These are phyloP conservation scores for Synanthedon tipuliformis DNA, from an alignment of 2,888 invertebrate genomes.

Conservation along the genomic window DNA sequence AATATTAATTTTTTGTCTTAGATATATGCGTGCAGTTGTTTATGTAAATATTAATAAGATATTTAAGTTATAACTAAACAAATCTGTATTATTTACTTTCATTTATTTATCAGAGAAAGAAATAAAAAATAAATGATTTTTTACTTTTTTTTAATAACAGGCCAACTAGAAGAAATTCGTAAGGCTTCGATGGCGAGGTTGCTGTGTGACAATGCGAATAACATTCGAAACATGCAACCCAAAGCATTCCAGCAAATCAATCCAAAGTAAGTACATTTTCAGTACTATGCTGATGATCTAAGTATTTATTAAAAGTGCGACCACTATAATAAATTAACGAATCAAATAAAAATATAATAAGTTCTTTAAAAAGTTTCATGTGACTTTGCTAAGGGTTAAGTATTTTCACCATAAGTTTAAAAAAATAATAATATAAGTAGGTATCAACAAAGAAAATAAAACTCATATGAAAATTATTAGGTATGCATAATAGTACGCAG, in stretches of 20 bases:
- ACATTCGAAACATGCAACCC: slow-evolving; percentile 72
- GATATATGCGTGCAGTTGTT: too few relatives aligned
- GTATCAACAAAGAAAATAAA: not conserved
- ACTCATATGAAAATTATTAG: not conserved
- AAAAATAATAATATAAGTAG: not conserved
- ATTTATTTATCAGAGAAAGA: too few relatives aligned
- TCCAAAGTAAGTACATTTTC: slow-evolving; percentile 26
- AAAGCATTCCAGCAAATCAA: slow-evolving; percentile 65
- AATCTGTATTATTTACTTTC: too few relatives aligned
- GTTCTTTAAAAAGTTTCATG: too few relatives aligned
- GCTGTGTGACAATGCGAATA: slow-evolving; percentile 77
- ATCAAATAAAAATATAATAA: too few relatives aligned
- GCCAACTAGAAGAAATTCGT: slow-evolving; percentile 75
- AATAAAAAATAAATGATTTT: too few relatives aligned
- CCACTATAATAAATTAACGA: too few relatives aligned
- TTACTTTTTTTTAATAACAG: slow-evolving; percentile 15
- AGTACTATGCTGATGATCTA: not conserved
- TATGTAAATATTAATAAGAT: too few relatives aligned
- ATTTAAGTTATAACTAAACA: too few relatives aligned
- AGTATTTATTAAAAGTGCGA: too few relatives aligned
- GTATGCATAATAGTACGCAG: not conserved
- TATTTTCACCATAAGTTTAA: not conserved
- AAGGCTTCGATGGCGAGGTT: slow-evolving; percentile 71
- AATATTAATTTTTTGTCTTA: too few relatives aligned
- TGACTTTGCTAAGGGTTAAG: not conserved